Conservation (phyloP, 2,797 vertebrate species). For the Todus mexicanus region DNA sequence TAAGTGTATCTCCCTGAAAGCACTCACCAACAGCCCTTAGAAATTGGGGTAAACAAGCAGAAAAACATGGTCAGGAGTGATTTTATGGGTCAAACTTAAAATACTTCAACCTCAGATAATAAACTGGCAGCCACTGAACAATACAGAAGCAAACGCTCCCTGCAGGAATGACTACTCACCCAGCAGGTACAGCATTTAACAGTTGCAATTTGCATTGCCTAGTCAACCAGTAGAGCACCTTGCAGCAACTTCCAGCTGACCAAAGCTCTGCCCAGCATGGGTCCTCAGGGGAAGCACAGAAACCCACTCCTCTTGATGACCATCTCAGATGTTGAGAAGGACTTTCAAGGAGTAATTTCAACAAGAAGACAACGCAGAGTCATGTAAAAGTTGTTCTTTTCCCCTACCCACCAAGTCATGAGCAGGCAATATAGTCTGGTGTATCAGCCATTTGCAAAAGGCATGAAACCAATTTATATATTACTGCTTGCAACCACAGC, state of each 20-base stretch:
- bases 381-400: background rate
- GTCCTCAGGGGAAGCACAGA: background rate
- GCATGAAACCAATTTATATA: background rate
- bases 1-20: background rate
- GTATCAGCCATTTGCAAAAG: background rate
- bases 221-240: background rate
- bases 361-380: background rate
- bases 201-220: background rate
- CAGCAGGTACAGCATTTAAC: background rate
- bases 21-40: background rate
- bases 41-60: background rate
- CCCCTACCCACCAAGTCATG: rapidly evolving
- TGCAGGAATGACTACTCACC: background rate
- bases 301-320: background rate
- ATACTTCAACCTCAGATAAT: background rate
- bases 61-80: background rate
- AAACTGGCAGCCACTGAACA: background rate
- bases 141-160: background rate
- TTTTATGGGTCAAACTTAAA: background rate
- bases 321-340: background rate
- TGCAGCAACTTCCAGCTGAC: background rate
- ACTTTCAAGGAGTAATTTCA: background rate
- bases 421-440: background rate
- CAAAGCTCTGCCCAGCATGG: background rate
- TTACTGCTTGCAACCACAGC: background rate